Evolutionary conservation across 2,888 invertebrate genomes (phyloP).

Genomic region (Stegana nigrithorax): DNA sequence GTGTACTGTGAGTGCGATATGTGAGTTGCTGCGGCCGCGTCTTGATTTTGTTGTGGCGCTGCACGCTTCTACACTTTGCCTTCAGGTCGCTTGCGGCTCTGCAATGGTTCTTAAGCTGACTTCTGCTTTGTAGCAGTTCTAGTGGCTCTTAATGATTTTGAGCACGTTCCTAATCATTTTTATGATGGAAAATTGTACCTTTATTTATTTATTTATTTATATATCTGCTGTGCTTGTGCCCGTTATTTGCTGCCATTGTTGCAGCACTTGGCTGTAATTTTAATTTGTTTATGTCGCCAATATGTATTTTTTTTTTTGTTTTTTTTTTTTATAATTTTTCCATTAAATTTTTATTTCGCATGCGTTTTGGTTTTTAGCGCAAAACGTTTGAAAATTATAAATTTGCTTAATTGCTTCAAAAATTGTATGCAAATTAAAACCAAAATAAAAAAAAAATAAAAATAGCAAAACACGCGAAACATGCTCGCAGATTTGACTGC

Average conservation of each 20-base stretch:
- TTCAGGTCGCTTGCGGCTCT: not conserved
- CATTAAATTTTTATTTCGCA: not conserved
- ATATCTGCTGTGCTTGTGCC: slow-evolving; percentile 5
- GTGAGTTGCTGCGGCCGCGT: slow-evolving; percentile 31
- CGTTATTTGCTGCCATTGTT: slow-evolving; percentile 1
- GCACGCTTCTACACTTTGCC: not conserved
- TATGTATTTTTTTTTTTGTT: slow-evolving; percentile 24
- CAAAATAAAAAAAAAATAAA: slow-evolving; percentile 39
- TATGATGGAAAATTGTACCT: slow-evolving; percentile 60
- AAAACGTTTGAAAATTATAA: slow-evolving; percentile 42
- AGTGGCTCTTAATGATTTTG: slow-evolving; percentile 45
- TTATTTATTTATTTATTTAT: slow-evolving; percentile 43
- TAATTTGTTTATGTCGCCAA: slow-evolving; percentile 51
- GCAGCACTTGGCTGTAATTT: slow-evolving; percentile 47
- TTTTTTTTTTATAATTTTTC: not conserved
- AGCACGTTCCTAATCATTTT: slow-evolving; percentile 59
- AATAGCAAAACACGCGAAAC: no score
- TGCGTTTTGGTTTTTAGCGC: not conserved
- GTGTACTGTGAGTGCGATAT: no score
- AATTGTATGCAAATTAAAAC: not conserved
- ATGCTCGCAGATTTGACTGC: no score
- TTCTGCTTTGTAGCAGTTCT: slow-evolving; percentile 26
- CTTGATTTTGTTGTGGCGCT: not conserved
- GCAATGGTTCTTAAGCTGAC: slow-evolving; percentile 20
- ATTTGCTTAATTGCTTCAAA: slow-evolving; percentile 29